These are phyloP conservation scores for Epinotia nisella DNA, from an alignment of 2,888 invertebrate genomes.

Conservation along the genomic window DNA sequence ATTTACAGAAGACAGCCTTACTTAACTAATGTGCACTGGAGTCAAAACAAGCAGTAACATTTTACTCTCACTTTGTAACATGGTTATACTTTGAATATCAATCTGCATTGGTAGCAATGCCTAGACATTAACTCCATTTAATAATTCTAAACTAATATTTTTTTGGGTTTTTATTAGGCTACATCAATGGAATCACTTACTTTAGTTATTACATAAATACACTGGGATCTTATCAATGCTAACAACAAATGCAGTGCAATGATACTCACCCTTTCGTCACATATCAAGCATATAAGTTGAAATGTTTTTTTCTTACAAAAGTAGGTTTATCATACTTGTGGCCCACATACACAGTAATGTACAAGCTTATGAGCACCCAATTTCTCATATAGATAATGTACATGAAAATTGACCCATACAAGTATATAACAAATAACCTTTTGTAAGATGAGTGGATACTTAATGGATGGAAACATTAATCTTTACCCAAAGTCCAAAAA, in stretches of 20 bases:
- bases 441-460: background rate
- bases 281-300: background rate
- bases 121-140: constrained; percentile 17
- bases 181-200: constrained; percentile 51
- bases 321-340: too few species aligned
- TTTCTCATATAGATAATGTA: too few species aligned
- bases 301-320: too few species aligned
- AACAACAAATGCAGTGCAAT: constrained; percentile 55
- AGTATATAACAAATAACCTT: background rate
- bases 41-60: constrained; percentile 8
- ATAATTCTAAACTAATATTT: constrained; percentile 11
- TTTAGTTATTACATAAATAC: constrained; percentile 49
- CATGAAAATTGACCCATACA: too few species aligned
- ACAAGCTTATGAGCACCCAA: too few species aligned
- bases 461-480: background rate
- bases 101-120: background rate
- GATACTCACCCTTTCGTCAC: constrained; percentile 35
- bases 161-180: constrained; percentile 42
- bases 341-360: too few species aligned
- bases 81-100: background rate
- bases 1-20: constrained; percentile 10
- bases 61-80: constrained; percentile 13
- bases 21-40: constrained; percentile 1
- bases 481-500: background rate
- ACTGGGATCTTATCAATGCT: constrained; percentile 45